phyloP scores from a whole-genome alignment of 2,888 invertebrate genomes.

The Dicycla oo region DNA sequence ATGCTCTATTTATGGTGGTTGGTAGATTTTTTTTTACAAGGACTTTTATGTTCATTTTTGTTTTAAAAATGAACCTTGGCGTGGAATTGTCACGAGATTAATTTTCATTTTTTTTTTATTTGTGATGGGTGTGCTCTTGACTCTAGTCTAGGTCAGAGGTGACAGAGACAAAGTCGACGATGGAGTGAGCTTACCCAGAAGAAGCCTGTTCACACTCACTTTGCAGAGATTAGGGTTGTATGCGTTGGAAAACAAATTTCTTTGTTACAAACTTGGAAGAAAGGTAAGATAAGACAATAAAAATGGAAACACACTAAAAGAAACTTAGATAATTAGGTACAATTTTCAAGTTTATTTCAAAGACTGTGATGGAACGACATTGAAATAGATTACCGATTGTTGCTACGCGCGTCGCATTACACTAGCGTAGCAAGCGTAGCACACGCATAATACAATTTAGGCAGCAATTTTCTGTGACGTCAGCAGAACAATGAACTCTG shows the following conservation, averaged over 20 bases:
- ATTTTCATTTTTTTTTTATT: too few species aligned
- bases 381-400: not conserved
- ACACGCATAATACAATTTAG: not conserved
- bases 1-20: not conserved
- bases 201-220: too few species aligned
- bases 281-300: not conserved
- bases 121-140: too few species aligned
- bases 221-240: too few species aligned
- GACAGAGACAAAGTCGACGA: too few species aligned
- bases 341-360: not conserved
- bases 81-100: not conserved
- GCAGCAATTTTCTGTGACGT: slow-evolving; percentile 6
- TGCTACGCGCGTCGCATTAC: slow-evolving; percentile 4
- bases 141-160: too few species aligned
- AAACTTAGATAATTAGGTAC: not conserved
- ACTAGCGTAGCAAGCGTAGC: not conserved
- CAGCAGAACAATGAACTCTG: not conserved
- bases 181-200: too few species aligned
- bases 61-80: too few species aligned
- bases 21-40: too few species aligned
- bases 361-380: not conserved
- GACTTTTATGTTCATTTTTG: not conserved
- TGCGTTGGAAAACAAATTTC: too few species aligned
- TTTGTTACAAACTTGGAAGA: not conserved
- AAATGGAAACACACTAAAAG: too few species aligned